Evolutionary conservation across 2,888 invertebrate genomes (phyloP).

Genomic region (Ernsta delagoae): DNA sequence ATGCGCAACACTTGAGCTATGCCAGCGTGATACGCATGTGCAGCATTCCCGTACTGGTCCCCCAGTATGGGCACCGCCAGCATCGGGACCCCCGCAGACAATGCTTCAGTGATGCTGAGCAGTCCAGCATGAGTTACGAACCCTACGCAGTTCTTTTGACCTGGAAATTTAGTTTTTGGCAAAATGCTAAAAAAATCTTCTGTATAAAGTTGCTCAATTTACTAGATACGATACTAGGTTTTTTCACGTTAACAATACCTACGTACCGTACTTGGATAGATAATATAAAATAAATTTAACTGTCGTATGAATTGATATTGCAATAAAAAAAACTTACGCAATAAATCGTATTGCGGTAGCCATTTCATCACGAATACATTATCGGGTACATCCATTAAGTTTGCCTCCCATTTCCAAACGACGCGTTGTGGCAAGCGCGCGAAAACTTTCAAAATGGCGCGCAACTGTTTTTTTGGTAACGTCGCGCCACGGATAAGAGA

Average conservation of each 20-base stretch:
- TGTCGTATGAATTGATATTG: no score
- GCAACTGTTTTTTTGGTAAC: constrained; percentile 81
- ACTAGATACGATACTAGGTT: no score
- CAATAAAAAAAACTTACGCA: constrained; percentile 77
- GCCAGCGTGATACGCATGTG: constrained; percentile 53
- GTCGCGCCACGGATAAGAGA: constrained; percentile 88
- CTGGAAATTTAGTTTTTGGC: constrained; percentile 55
- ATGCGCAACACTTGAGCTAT: constrained; percentile 70
- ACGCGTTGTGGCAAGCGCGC: constrained; percentile 85
- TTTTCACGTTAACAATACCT: no score
- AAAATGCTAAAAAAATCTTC: neutral
- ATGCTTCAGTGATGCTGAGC: constrained; percentile 80
- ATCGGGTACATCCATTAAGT: constrained; percentile 68
- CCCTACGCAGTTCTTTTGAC: constrained; percentile 85
- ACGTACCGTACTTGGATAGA: no score
- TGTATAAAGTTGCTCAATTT: no score
- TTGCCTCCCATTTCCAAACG: constrained; percentile 90
- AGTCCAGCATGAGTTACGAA: constrained; percentile 80
- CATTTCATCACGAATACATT: constrained; percentile 86
- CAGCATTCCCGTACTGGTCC: constrained; percentile 75
- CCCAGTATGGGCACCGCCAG: constrained; percentile 83
- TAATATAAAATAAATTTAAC: no score
- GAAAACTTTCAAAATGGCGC: constrained; percentile 85
- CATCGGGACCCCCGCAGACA: constrained; percentile 79
- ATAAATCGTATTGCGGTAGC: constrained; percentile 88